Conservation (phyloP, 37 sponge, comb jelly and placozoan species). For the Tethya wilhelma region DNA sequence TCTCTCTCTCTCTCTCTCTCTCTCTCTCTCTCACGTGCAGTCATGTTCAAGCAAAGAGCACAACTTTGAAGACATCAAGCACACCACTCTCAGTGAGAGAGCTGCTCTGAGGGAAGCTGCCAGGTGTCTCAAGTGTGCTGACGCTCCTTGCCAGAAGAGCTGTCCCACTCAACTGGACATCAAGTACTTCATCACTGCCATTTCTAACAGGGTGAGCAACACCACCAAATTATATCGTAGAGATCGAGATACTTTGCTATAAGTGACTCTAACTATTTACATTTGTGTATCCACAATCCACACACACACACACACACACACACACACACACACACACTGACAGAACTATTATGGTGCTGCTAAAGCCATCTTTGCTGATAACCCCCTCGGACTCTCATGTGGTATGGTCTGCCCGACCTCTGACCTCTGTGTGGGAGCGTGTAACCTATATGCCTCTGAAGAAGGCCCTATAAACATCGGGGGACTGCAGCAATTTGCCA, state of each 20-base stretch:
- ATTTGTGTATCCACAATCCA: not conserved
- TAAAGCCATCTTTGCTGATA: constrained; percentile 95
- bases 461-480: constrained; percentile 98
- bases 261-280: not conserved
- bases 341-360: constrained; percentile 96
- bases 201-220: constrained; percentile 72
- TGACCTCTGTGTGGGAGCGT: constrained; percentile 96
- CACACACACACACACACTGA: too few species aligned
- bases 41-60: constrained; percentile 64
- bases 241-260: not conserved
- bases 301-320: not conserved
- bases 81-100: constrained; percentile 94
- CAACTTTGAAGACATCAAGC: constrained; percentile 98
- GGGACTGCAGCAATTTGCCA: constrained; percentile 98
- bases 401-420: constrained; percentile 98
- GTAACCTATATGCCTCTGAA: constrained; percentile 93
- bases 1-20: not conserved
- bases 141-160: constrained; percentile 98
- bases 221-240: not conserved
- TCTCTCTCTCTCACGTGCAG: constrained; percentile 23
- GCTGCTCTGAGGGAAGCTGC: constrained; percentile 85
- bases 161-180: constrained; percentile 98
- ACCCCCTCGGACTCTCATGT: constrained; percentile 96
- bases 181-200: constrained; percentile 91
- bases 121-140: constrained; percentile 96